Conservation (phyloP, 2,888 invertebrate species). For the Drosophila prostipennis region DNA sequence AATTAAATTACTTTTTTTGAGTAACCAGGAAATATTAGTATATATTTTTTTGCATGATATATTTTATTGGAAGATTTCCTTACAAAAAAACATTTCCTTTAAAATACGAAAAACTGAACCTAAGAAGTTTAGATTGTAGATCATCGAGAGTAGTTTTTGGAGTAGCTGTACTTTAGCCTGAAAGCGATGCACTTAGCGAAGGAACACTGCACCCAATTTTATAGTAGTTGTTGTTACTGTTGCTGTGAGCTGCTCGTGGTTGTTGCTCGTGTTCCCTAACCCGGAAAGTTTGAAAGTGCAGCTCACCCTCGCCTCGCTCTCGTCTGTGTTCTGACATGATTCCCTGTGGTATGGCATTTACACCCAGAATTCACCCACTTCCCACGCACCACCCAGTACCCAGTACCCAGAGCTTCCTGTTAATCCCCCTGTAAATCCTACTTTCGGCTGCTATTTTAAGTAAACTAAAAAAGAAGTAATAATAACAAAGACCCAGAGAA, state of each 20-base stretch:
- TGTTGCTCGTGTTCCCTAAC: slow-evolving; percentile 34
- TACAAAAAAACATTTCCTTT: background rate
- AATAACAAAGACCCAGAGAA: slow-evolving; percentile 6
- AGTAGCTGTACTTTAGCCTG: background rate
- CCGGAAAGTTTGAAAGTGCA: slow-evolving; percentile 18
- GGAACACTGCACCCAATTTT: slow-evolving; percentile 10
- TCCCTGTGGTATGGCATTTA: slow-evolving; percentile 18
- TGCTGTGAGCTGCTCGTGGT: slow-evolving; percentile 32
- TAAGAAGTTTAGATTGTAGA: background rate
- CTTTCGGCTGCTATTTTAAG: background rate
- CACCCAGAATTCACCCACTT: slow-evolving; percentile 14
- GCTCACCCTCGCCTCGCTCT: slow-evolving; percentile 40
- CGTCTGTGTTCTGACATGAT: slow-evolving; percentile 29
- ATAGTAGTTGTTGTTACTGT: slow-evolving; percentile 39
- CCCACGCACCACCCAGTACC: background rate
- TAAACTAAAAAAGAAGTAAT: background rate
- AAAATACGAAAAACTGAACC: background rate
- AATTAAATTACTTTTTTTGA: background rate
- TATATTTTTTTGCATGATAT: background rate
- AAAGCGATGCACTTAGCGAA: slow-evolving; percentile 10
- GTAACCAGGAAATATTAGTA: background rate
- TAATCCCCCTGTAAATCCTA: too few relatives aligned
- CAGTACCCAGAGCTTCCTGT: slow-evolving; percentile 1
- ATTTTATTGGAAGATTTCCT: background rate
- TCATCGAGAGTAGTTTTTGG: background rate